Evolutionary conservation across 2,888 invertebrate genomes (phyloP), one percentile per base, ranked within the genome.

Genomic region (Lithophane semibrunnea): DNA sequence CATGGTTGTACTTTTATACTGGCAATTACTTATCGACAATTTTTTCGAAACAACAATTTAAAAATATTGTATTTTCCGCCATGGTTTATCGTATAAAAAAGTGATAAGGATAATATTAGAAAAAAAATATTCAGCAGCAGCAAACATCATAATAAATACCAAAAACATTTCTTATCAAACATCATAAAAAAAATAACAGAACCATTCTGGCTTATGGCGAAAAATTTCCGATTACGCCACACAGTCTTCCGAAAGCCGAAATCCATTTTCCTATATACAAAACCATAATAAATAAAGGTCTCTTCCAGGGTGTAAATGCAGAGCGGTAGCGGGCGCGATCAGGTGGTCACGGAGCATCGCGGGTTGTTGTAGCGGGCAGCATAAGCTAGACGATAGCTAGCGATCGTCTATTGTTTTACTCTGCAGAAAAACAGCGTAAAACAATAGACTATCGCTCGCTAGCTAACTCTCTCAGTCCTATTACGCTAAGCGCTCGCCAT

Each of bases 241-340:
- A 54, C 47, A 64, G 66, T 56, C n/a, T 71, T 67, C 37, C 12
- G 7, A 68, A 60, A 69, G 12, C 56, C 13, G 29, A 61, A 75
- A 75, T 75, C 77, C 37, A 66, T 77, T 81, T 77, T 77, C 68
- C 63, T 64, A 49, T 44, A 21, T 42, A 58, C 42, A 71, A 78
- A 85, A 85, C 85, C 82, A 87, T 86, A 79, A 52, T 69, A 18
- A 52, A 8, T 10, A 29, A 60, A 64, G 3, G 18, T n/a, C 2
- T 42, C n/a, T 21, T 13, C 13, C 10, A 18, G 29, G 4, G 13
- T 29, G 16, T 10, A 29, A 3, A 1, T 18, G 9, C 5, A 29
- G n/a, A 2, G n/a, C n/a, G 24, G 5, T n/a, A 75, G 75, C 16
- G 18, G 52, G 18, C 9, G 49, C 49, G 16, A 65, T 54, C 37